phyloP scores from a whole-genome alignment of 1,140 invertebrate genomes.

The Coelopa frigida region DNA sequence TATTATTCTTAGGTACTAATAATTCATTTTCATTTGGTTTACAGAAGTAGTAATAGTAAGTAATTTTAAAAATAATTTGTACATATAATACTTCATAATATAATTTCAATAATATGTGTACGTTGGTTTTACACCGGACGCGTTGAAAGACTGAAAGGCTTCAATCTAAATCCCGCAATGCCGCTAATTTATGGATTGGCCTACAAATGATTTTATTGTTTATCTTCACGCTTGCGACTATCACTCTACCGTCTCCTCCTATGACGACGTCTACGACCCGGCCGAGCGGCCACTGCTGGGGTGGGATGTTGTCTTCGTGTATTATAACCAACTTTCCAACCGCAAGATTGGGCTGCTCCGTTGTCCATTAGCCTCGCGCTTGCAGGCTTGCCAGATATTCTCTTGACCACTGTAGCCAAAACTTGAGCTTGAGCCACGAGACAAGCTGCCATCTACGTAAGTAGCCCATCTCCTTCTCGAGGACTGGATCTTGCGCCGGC shows the following conservation, averaged over 20 bases:
- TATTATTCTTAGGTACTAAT: no score
- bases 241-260: slow-evolving; percentile 36
- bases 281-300: slow-evolving; percentile 41
- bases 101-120: no score
- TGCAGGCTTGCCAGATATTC: slow-evolving; percentile 29
- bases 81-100: no score
- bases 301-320: slow-evolving; percentile 30
- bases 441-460: slow-evolving; percentile 7
- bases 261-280: slow-evolving; percentile 31
- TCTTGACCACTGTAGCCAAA: slow-evolving; percentile 27
- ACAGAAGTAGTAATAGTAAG: no score
- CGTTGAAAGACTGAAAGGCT: no score
- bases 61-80: no score
- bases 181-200: slow-evolving; percentile 15
- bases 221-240: slow-evolving; percentile 36
- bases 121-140: no score
- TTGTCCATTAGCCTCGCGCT: slow-evolving; percentile 29
- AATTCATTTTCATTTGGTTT: no score
- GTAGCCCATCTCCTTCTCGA: background rate
- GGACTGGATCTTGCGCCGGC: slow-evolving; percentile 20
- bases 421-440: slow-evolving; percentile 12
- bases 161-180: slow-evolving; percentile 1
- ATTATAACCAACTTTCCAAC: slow-evolving; percentile 32
- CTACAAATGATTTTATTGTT: slow-evolving; percentile 16
- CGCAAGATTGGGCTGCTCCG: slow-evolving; percentile 14